phyloP scores from a whole-genome alignment of 2,113 vertebrate genomes.

The Clarias gariepinus region DNA sequence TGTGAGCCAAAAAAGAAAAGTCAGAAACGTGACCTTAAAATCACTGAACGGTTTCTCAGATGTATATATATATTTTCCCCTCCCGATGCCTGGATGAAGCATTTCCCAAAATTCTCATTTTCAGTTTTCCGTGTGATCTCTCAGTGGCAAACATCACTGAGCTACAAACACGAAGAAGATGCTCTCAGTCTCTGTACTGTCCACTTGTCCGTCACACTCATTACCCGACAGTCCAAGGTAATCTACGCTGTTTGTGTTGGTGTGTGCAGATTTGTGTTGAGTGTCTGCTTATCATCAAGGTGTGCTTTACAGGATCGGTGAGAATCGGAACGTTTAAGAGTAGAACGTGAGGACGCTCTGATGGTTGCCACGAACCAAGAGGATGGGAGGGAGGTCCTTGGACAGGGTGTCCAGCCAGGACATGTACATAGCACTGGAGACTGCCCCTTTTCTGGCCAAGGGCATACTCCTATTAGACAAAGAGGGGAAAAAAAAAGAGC shows the following conservation, averaged over 20 bases:
- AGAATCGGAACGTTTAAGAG: constrained; percentile 74
- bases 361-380: constrained; percentile 96
- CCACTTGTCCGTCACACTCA: constrained; percentile 28
- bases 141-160: constrained; percentile 22
- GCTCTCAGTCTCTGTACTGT: background rate
- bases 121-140: background rate
- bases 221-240: constrained; percentile 46
- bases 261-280: constrained; percentile 53
- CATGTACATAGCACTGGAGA: constrained; percentile 96
- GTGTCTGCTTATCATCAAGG: constrained; percentile 44
- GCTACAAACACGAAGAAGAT: constrained; percentile 31
- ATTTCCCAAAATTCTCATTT: constrained; percentile 20
- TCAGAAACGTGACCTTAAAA: constrained; percentile 46
- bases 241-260: constrained; percentile 52
- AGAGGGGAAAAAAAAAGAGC: background rate
- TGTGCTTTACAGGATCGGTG: constrained; percentile 35
- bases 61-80: background rate
- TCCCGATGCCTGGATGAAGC: constrained; percentile 26
- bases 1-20: constrained; percentile 32
- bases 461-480: constrained; percentile 86
- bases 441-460: constrained; percentile 89
- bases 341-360: constrained; percentile 99
- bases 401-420: constrained; percentile 94
- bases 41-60: constrained; percentile 28
- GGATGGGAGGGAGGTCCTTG: constrained; percentile 89